Evolutionary conservation across 2,113 vertebrate genomes (phyloP).

Genomic region (Prolemur simus): DNA sequence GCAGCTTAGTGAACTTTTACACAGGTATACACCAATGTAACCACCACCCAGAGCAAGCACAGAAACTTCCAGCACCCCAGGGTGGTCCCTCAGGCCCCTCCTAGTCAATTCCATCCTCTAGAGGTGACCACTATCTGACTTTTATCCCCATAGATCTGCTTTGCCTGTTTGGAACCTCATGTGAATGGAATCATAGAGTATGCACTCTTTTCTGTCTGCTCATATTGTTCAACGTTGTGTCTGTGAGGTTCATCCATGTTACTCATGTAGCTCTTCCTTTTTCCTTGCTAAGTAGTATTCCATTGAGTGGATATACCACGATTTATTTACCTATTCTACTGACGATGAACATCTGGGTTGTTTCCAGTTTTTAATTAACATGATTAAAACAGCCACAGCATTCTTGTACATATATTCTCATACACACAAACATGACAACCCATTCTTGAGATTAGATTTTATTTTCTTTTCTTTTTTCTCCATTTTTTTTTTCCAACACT

Average conservation of each 20-base stretch:
- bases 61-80: neutral
- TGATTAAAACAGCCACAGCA: neutral
- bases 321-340: neutral
- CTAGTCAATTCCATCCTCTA: neutral
- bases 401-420: neutral
- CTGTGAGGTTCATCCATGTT: neutral
- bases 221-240: neutral
- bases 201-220: fast-evolving
- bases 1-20: neutral
- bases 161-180: neutral
- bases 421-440: neutral
- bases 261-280: neutral
- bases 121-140: neutral
- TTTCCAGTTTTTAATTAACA: neutral
- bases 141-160: neutral
- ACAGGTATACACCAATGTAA: fast-evolving
- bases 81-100: neutral
- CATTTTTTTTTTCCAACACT: no score
- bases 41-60: neutral
- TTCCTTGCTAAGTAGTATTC: neutral
- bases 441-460: neutral
- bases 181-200: neutral
- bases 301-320: neutral
- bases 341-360: neutral
- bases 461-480: no score